Evolutionary conservation across 2,888 invertebrate genomes (phyloP).

Genomic region (Cyclophora albipunctata): DNA sequence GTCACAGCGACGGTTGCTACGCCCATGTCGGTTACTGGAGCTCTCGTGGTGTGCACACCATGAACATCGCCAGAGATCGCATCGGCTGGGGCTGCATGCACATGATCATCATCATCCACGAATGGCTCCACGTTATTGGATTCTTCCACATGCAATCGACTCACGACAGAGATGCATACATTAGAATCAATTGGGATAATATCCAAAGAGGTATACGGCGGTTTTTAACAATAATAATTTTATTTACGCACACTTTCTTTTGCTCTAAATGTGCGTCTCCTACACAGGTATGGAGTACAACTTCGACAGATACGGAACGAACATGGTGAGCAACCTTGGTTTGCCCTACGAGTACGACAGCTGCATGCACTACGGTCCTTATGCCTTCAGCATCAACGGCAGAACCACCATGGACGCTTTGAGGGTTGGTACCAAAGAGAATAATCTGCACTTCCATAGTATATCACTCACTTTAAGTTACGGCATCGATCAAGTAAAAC

Average conservation of each 20-base stretch:
- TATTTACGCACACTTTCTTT: too few species aligned
- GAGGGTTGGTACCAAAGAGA: slow-evolving; percentile 1
- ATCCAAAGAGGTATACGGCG: slow-evolving; percentile 61
- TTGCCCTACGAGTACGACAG: slow-evolving; percentile 6
- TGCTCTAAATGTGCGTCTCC: too few species aligned
- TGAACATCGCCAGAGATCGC: slow-evolving; percentile 56
- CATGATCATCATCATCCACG: slow-evolving; percentile 79
- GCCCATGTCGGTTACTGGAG: slow-evolving; percentile 38
- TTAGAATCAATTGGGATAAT: slow-evolving; percentile 81
- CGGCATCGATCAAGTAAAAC: too few species aligned
- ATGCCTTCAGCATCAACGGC: slow-evolving; percentile 2
- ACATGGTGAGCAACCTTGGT: slow-evolving; percentile 1
- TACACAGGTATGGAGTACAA: slow-evolving; percentile 4
- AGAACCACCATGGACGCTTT: slow-evolving; percentile 2
- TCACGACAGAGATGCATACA: slow-evolving; percentile 46
- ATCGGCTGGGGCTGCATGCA: slow-evolving; percentile 65
- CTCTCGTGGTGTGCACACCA: slow-evolving; percentile 39
- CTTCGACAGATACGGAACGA: not conserved
- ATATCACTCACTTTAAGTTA: too few species aligned
- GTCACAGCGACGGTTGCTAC: slow-evolving; percentile 35
- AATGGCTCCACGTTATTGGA: slow-evolving; percentile 65
- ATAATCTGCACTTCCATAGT: not conserved
- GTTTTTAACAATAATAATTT: too few species aligned
- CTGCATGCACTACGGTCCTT: slow-evolving; percentile 4
- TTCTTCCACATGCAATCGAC: slow-evolving; percentile 51